Evolutionary conservation across 1,140 invertebrate genomes (phyloP).

Genomic region (Cyphomyrmex costatus): DNA sequence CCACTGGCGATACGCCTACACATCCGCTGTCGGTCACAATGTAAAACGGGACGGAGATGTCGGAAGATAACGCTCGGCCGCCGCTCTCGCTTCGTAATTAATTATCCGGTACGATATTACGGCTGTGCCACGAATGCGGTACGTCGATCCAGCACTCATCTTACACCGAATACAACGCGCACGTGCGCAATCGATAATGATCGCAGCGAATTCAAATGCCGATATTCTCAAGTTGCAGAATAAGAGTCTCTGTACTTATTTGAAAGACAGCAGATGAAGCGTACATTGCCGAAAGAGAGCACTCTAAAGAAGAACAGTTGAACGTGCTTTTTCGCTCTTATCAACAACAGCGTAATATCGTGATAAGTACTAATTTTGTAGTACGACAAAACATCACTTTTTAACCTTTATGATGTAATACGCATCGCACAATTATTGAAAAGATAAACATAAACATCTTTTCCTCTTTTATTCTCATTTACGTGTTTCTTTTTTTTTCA

Average conservation of each 20-base stretch:
- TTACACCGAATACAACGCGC: neutral
- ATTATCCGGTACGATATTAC: slow-evolving; percentile 78
- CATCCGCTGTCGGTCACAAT: slow-evolving; percentile 80
- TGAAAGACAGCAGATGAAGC: no score
- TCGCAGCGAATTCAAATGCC: neutral
- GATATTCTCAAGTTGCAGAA: neutral
- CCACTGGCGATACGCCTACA: slow-evolving; percentile 81
- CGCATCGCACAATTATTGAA: neutral
- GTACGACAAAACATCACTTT: neutral
- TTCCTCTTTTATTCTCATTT: neutral
- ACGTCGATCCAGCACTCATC: neutral
- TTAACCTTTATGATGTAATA: neutral
- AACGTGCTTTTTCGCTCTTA: neutral
- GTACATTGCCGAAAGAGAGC: neutral
- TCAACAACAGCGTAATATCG: neutral
- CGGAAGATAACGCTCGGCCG: slow-evolving; percentile 81
- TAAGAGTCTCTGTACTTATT: neutral
- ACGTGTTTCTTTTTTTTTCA: neutral
- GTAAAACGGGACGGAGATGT: slow-evolving; percentile 81
- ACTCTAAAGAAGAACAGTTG: neutral
- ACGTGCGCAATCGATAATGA: neutral
- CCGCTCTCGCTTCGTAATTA: slow-evolving; percentile 80
- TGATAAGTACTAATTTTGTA: neutral
- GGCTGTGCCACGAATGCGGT: slow-evolving; percentile 47
- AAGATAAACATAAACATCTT: neutral